Evolutionary conservation across 2,113 vertebrate species (phyloP).

Genomic region (Macaca fascicularis): DNA sequence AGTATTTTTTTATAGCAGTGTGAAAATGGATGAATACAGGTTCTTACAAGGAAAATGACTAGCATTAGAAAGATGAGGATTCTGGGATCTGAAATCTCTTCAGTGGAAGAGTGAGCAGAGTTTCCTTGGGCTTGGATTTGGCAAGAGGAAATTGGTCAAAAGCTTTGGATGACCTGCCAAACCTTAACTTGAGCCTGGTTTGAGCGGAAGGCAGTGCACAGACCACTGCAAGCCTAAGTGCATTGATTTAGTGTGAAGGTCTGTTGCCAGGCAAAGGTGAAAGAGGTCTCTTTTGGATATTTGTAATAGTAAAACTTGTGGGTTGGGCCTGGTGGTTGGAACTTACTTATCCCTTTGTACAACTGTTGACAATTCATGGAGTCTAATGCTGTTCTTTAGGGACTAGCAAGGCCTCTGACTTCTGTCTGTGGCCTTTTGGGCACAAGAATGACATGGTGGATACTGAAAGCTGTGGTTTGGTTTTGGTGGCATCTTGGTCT

Average conservation of each 20-base stretch:
- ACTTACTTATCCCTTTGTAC: not conserved
- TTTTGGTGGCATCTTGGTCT: not conserved
- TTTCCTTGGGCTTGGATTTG: not conserved
- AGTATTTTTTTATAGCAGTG: too few species aligned
- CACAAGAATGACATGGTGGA: not conserved
- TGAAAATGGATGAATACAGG: not conserved
- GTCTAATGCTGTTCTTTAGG: not conserved
- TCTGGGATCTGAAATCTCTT: not conserved
- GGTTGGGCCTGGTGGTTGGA: not conserved
- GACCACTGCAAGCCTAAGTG: not conserved
- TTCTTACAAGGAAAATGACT: not conserved
- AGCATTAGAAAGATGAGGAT: not conserved
- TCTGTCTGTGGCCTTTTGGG: not conserved
- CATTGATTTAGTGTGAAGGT: not conserved
- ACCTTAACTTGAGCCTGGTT: not conserved
- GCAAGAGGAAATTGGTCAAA: constrained; percentile 41
- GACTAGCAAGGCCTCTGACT: not conserved
- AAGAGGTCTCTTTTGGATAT: not conserved
- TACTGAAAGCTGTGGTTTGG: not conserved
- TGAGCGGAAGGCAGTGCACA: not conserved
- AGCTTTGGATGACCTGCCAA: not conserved
- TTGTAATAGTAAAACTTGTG: not conserved
- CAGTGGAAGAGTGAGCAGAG: not conserved
- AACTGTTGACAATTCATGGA: not conserved
- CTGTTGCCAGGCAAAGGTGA: not conserved